Evolutionary conservation across 2,888 invertebrate species (phyloP).

Genomic region (Gasteruption jaculator): DNA sequence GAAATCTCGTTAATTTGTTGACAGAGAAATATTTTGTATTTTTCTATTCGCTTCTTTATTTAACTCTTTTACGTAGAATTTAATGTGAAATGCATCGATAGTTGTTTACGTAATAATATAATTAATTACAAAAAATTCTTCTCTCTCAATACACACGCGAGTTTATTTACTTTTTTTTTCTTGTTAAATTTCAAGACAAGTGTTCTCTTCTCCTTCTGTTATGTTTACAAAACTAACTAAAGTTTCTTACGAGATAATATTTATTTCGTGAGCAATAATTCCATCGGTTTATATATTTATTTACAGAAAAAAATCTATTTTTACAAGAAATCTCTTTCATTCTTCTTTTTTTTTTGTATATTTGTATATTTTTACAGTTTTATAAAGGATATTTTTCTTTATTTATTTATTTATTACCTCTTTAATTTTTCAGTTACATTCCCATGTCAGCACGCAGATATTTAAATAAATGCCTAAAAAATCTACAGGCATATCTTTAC

Average conservation of each 20-base stretch:
- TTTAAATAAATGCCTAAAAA: too few relatives aligned
- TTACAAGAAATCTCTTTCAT: conserved; percentile 37
- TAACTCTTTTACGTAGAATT: too few relatives aligned
- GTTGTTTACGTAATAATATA: too few relatives aligned
- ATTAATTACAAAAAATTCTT: too few relatives aligned
- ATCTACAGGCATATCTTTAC: too few relatives aligned
- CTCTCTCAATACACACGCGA: neutral
- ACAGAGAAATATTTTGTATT: too few relatives aligned
- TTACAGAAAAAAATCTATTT: conserved; percentile 45
- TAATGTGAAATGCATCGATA: too few relatives aligned
- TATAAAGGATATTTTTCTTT: conserved; percentile 6
- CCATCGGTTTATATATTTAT: conserved; percentile 50
- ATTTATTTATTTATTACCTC: neutral
- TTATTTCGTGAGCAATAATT: conserved; percentile 50
- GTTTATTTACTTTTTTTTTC: neutral
- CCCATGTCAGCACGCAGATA: too few relatives aligned
- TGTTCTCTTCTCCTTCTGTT: conserved; percentile 32
- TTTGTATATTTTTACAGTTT: conserved; percentile 11
- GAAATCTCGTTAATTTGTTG: too few relatives aligned
- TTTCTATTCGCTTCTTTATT: too few relatives aligned
- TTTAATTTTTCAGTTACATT: neutral
- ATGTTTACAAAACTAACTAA: conserved; percentile 49
- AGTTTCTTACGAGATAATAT: conserved; percentile 48
- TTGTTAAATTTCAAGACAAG: conserved; percentile 24
- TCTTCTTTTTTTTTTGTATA: conserved; percentile 19